These are phyloP conservation scores for Hydrotaea diabolus DNA, from an alignment of 2,888 invertebrate genomes.

Conservation along the genomic window DNA sequence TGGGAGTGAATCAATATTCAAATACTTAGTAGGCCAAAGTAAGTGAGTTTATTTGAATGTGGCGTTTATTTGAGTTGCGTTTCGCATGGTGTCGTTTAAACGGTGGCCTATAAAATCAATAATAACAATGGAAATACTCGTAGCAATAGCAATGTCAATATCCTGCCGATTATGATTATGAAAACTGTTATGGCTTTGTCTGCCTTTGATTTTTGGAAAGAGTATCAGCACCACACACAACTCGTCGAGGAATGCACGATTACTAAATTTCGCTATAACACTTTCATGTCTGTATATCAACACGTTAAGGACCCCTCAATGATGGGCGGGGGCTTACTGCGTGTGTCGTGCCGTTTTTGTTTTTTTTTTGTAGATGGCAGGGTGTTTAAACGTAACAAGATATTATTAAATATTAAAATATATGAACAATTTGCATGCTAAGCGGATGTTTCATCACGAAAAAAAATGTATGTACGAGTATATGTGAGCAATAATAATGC, in stretches of 20 bases:
- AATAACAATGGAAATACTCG: background rate
- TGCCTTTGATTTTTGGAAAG: background rate
- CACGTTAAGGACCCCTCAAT: background rate
- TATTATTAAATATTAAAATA: conserved; percentile 42
- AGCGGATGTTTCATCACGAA: background rate
- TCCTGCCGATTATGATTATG: conserved; percentile 21
- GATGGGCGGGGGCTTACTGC: background rate
- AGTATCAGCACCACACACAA: background rate
- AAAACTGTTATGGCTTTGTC: conserved; percentile 36
- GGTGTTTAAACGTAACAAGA: background rate
- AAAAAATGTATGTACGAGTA: background rate
- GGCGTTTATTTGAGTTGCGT: background rate
- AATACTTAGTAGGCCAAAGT: too few relatives aligned
- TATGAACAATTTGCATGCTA: conserved; percentile 49
- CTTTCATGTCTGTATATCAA: conserved; percentile 4
- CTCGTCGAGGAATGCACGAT: background rate
- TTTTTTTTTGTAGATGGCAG: background rate
- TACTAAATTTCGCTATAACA: conserved; percentile 12
- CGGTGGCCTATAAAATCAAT: background rate
- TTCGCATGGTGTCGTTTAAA: background rate
- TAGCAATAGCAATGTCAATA: conserved; percentile 31
- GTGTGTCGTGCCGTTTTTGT: background rate
- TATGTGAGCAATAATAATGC: background rate
- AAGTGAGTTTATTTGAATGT: background rate
- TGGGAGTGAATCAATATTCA: too few relatives aligned